These are phyloP conservation scores for Camponotus pennsylvanicus DNA, from an alignment of 1,140 invertebrate genomes.

Conservation along the genomic window DNA sequence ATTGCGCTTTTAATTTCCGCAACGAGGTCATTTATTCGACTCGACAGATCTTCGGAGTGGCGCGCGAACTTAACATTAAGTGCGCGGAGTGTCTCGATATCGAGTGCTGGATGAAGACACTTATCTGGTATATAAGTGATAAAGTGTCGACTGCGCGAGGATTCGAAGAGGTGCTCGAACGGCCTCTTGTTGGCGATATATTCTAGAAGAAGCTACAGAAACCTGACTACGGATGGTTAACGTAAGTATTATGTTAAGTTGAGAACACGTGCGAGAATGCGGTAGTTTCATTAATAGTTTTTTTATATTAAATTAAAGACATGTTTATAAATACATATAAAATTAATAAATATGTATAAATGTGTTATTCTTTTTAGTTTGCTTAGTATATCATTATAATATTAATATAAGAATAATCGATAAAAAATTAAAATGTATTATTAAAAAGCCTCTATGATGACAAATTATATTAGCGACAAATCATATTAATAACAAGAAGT, in stretches of 20 bases:
- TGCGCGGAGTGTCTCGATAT: slow-evolving; percentile 59
- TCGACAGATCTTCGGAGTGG: not conserved
- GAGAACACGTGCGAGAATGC: slow-evolving; percentile 7
- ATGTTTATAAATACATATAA: too few species aligned
- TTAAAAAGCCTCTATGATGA: not conserved
- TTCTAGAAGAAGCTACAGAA: slow-evolving; percentile 60
- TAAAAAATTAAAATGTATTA: not conserved
- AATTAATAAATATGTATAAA: not conserved
- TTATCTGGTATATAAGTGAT: slow-evolving; percentile 62
- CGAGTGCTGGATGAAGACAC: slow-evolving; percentile 64
- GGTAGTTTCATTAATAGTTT: not conserved
- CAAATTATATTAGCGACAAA: too few species aligned
- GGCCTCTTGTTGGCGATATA: slow-evolving; percentile 44
- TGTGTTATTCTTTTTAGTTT: not conserved
- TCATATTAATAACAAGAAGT: not conserved
- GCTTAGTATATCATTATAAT: not conserved
- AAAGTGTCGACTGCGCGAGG: slow-evolving; percentile 57
- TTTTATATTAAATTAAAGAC: not conserved
- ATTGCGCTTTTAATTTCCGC: not conserved
- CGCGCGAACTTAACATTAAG: slow-evolving; percentile 59
- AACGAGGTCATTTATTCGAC: not conserved
- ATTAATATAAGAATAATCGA: not conserved
- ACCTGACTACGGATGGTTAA: slow-evolving; percentile 74
- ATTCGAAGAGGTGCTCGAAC: slow-evolving; percentile 45
- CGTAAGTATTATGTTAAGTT: slow-evolving; percentile 65